Conservation (phyloP, 2,888 invertebrate species). For the Ophonus ardosiacus region DNA sequence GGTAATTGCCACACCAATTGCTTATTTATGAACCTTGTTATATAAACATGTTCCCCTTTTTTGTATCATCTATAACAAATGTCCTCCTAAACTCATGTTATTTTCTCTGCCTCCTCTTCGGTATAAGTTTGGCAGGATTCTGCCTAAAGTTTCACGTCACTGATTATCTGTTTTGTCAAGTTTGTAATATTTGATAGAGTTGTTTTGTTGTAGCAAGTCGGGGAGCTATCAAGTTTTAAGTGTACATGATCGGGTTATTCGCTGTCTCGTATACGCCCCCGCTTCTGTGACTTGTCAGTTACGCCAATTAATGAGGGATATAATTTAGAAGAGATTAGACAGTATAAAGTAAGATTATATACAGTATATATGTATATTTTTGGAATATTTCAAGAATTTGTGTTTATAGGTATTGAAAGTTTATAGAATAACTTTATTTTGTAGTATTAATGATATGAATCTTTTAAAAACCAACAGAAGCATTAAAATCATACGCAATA, state of each 20-base stretch:
- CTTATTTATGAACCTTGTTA: no score
- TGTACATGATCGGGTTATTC: slow-evolving; percentile 31
- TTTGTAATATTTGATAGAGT: slow-evolving; percentile 48
- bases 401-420: no score
- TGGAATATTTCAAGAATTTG: no score
- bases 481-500: no score
- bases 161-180: slow-evolving; percentile 34
- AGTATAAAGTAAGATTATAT: neutral
- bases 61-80: no score
- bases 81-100: no score
- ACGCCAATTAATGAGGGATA: slow-evolving; percentile 7
- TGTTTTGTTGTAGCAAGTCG: slow-evolving; percentile 28
- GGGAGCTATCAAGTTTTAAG: slow-evolving; percentile 37
- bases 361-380: no score
- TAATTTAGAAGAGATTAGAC: neutral
- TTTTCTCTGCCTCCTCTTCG: neutral
- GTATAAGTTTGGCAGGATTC: neutral
- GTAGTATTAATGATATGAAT: no score
- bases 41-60: no score
- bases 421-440: no score
- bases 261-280: neutral
- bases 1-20: no score
- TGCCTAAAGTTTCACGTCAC: neutral
- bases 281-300: neutral
- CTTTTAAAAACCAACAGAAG: no score